A percentile compares a stretch with the other conserved stretches of the same genome.
Evolutionary conservation across 2,888 invertebrate species (phyloP).

Genomic region (Agonopterix arenella): DNA sequence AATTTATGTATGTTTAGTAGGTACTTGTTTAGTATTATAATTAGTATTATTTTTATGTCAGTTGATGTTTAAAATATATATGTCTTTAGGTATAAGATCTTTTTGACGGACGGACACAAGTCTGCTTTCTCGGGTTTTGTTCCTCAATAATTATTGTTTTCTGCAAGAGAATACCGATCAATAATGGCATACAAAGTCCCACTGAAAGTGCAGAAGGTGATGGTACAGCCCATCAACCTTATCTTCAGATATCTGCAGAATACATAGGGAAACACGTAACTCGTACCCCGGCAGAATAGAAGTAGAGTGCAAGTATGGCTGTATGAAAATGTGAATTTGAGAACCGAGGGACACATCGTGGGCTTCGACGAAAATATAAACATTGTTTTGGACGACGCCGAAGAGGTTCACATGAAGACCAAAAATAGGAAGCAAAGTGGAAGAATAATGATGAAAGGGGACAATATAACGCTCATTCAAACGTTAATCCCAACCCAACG

Average conservation of each 20-base stretch:
- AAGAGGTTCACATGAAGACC: conserved; percentile 95
- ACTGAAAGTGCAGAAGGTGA: conserved; percentile 98
- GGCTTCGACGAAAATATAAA: conserved; percentile 99
- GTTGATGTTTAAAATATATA: background rate
- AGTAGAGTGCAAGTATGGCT: conserved; percentile 98
- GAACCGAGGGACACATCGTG: conserved; percentile 98
- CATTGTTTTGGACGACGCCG: conserved; percentile 97
- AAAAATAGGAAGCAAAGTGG: conserved; percentile 88
- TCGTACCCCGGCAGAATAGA: too few relatives aligned
- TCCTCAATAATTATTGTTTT: conserved; percentile 15
- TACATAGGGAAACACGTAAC: too few relatives aligned
- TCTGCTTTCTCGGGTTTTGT: conserved; percentile 40
- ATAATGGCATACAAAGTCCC: conserved; percentile 96
- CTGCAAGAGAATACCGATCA: conserved; percentile 16
- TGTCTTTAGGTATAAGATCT: background rate
- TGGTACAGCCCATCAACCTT: conserved; percentile 99
- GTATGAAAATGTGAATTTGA: conserved; percentile 95
- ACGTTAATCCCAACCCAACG: conserved; percentile 85
- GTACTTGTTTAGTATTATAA: background rate
- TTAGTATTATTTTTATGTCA: background rate
- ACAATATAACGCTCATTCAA: conserved; percentile 98
- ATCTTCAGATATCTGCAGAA: conserved; percentile 97
- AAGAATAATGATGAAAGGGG: conserved; percentile 96
- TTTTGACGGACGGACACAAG: conserved; percentile 25
- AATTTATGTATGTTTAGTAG: background rate